Base-by-base conservation (phyloP, 2,888 invertebrate species). In the Tenthredo notha region DNA sequence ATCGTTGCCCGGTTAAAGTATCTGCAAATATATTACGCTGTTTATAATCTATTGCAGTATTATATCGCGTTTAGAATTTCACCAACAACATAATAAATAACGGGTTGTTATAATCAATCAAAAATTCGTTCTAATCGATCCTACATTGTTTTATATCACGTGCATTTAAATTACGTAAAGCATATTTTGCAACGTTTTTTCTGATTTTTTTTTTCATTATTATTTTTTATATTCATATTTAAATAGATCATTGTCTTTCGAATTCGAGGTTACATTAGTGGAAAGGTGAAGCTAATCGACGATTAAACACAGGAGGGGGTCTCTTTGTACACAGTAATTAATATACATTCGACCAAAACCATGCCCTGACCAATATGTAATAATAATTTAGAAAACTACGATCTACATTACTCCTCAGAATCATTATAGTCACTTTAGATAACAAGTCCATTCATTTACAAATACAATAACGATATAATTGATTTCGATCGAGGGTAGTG, bases 401-500 rank as follows among this genome's bases (percentile, higher is more conserved):
- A 74, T 29, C 12, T 21, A 61, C 40, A 80, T 40, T 77, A 80
- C 58, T 77, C 54, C 18, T 77, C 25, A 5, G 18, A 80, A 61
- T 18, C 80, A 40, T 61, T 80, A 37, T 5, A 61, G 61, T 37
- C 61, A 61, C 40, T 80, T 58, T 12, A 47, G 2, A 33, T n/a
- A 12, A 40, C 40, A 37, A 7, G 58, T n/a, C n/a, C 40, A 80
- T 61, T 77, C 33, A 77, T 77, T 54, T 77, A 50, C 25, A 54
- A 43, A 21, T n/a, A 18, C n/a, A 74, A n/a, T 61, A 80, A 80
- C 40, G 80, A 80, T 43, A n/a, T n/a, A 58, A 80, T 61, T 80
- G 33, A 80, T 80, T 80, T 37, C 40, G 12, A 18, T 15, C 61
- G 40, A 37, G 80, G 80, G 61, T 61, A 77, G 40, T 80, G 61